phyloP scores from a whole-genome alignment of 2,113 vertebrate genomes.

The Entomyzon cyanotis region DNA sequence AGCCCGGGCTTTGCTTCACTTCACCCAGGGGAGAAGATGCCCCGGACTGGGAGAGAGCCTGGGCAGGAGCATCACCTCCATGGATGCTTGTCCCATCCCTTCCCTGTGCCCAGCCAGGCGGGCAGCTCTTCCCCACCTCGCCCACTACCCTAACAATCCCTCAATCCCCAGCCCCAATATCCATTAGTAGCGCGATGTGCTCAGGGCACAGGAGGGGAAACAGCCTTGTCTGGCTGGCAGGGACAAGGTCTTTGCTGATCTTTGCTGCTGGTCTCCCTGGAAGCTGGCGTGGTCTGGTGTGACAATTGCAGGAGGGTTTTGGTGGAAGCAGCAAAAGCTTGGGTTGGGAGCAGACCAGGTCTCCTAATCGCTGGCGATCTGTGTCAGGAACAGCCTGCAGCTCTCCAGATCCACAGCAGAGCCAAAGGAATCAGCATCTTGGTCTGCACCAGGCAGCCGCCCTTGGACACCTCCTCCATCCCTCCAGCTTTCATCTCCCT shows the following conservation, averaged over 20 bases:
- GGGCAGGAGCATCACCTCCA: neutral
- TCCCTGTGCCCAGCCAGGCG: neutral
- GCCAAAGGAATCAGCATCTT: neutral
- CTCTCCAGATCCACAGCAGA: neutral
- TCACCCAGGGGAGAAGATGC: neutral
- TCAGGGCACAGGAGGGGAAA: neutral
- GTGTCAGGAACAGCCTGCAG: neutral
- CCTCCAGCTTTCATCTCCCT: neutral
- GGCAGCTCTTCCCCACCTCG: neutral
- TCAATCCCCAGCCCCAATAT: rapidly evolving
- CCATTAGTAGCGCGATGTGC: neutral
- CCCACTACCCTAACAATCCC: rapidly evolving
- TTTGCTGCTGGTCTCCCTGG: neutral
- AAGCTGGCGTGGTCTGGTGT: neutral
- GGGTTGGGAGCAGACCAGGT: neutral
- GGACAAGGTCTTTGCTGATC: neutral
- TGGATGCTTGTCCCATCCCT: neutral
- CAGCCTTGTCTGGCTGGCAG: neutral
- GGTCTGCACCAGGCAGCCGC: neutral
- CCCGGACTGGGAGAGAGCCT: neutral
- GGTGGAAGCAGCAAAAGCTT: neutral
- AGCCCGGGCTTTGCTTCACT: neutral
- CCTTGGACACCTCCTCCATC: neutral
- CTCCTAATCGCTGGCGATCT: rapidly evolving
- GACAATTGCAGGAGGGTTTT: neutral